Evolutionary conservation across 2,797 vertebrate species (phyloP), one percentile per base, ranked within the genome.

Genomic region (Hybognathus amarus): DNA sequence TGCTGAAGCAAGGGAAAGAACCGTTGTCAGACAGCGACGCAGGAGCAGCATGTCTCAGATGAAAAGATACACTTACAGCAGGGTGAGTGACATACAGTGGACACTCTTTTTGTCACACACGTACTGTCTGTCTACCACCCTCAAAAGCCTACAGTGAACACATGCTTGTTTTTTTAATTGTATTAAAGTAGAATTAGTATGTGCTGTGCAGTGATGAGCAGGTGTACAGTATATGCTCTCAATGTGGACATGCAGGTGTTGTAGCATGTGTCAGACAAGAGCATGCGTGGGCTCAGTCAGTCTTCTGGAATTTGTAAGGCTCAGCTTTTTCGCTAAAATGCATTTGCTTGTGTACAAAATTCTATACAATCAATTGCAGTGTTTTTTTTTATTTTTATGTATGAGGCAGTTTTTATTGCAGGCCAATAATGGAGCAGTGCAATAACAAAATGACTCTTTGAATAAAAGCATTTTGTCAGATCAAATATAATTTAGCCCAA

Each of bases 11-110:
- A 74, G 76, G 83, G 67, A 71, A 71, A 74, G 59, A 82, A 47
- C 56, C 33, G 73, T 79, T 70, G 42, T 81, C 83, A 82, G n/a
- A 79, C 64, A 75, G 71, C 77, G 67, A 59, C 69, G 52, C 63
- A 40, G 68, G 85, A 88, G 88, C 94, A 89, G 87, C 94, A 98
- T 98, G 97, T 96, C 97, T 92, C 96, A 97, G 92, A 95, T 94
- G 88, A 96, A 95, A 94, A 96, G 97, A 88, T 96, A 91, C 90
- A 74, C 94, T 4, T 95, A 95, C 90, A 94, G 91, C 89, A 95
- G 97, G 97, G 97, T 99, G 94, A 98, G 97, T 94, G 89, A 73
- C 79, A 81, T 71, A 63, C 54, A 70, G 33, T 47, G 5, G 66
- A 80, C 56, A 70, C 36, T 70, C 59, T 66, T 36, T 38, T 42